Evolutionary conservation across 2,888 invertebrate species (phyloP), one percentile per base, ranked within the genome.

Genomic region (Eupsilia transversa): DNA sequence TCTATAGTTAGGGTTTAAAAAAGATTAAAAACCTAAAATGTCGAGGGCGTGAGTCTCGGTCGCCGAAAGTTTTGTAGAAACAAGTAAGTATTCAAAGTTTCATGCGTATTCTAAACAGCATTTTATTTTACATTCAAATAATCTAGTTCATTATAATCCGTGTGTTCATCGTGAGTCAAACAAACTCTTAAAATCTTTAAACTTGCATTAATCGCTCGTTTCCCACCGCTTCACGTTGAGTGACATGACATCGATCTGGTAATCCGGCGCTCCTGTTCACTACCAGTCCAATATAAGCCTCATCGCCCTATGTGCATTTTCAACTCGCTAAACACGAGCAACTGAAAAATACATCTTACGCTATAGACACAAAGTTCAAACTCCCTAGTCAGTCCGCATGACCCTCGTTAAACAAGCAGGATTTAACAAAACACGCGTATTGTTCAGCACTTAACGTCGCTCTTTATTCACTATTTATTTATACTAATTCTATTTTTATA

Each of bases 401-500:
- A 75, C 87, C 81, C 85, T 77, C 57, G 67, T 74, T 74, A 76
- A 84, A 68, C 71, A 61, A 74, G 64, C 73, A 27, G 73, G 74
- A 80, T 80, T 84, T 87, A 83, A 93, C 92, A 94, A 94, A 91
- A 92, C 90, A 86, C 90, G 84, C 87, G 88, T 93, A 93, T 92
- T 93, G 92, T 92, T 89, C 85, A 89, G 88, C 95, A 95, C 95
- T 95, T 93, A 94, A 94, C 94, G 93, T 94, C 93, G 92, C 87
- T 92, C 87, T 91, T 91, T 88, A 90, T 82, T 73, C 86, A 90
- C 92, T 94, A 92, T 94, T 94, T 94, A 94, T 94, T 95, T 94
- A 89, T 92, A 92, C 89, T 94, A 94, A 95, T 94, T 91, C 92
- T 93, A 94, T 95, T 94, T 94, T 93, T 93, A 90, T 92, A 92